Evolutionary conservation across 2,113 vertebrate genomes (phyloP).

Genomic region (Alligator mississippiensis): DNA sequence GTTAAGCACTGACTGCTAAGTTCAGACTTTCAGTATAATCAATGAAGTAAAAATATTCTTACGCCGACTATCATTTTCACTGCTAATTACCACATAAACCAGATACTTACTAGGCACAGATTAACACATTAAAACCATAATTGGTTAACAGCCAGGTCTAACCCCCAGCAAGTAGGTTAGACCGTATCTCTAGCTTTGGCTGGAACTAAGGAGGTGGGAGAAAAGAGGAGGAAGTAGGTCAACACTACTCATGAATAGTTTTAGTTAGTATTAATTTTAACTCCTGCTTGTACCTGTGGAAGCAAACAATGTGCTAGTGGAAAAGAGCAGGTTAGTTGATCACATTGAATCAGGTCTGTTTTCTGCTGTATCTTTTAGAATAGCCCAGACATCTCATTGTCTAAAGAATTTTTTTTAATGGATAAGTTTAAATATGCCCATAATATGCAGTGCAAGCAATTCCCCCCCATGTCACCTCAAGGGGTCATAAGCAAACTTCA

Average conservation of each 20-base stretch:
- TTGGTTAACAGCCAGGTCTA: not conserved
- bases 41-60: not conserved
- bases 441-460: not conserved
- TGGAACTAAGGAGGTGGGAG: not conserved
- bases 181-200: not conserved
- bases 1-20: slow-evolving; percentile 9
- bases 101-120: not conserved
- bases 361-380: not conserved
- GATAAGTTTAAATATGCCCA: not conserved
- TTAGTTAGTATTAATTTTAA: not conserved
- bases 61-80: not conserved
- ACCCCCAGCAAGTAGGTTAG: not conserved
- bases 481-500: not conserved
- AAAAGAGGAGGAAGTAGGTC: not conserved
- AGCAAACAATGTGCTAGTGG: not conserved
- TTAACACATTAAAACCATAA: fast-evolving
- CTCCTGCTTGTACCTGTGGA: not conserved
- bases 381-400: not conserved
- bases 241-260: not conserved
- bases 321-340: not conserved
- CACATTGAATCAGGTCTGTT: not conserved
- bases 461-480: not conserved
- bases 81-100: not conserved
- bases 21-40: slow-evolving; percentile 4
- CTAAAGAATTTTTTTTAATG: not conserved